A percentile compares a stretch with the other conserved stretches of the same genome.
These are phyloP conservation scores for Procambarus virginalis DNA, from an alignment of 1,140 invertebrate genomes.

Conservation along the genomic window DNA sequence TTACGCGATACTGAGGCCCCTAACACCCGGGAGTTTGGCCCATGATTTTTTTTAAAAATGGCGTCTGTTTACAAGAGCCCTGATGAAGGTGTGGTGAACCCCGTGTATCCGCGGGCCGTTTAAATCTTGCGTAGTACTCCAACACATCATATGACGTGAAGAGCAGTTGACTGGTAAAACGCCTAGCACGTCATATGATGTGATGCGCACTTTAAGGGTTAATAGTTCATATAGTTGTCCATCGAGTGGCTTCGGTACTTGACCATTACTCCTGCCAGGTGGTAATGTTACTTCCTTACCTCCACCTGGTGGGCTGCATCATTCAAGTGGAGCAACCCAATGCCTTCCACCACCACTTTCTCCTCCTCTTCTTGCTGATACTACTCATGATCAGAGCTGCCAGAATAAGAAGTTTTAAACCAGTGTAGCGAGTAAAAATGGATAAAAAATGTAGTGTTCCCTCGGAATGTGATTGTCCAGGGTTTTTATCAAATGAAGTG, in stretches of 20 bases:
- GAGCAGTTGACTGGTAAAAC: too few species aligned
- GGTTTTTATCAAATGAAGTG: constrained; percentile 52
- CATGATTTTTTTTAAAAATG: too few species aligned
- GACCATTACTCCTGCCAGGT: constrained; percentile 56
- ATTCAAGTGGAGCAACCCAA: constrained; percentile 44
- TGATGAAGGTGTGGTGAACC: too few species aligned
- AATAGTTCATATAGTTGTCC: constrained; percentile 63
- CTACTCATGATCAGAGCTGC: constrained; percentile 46
- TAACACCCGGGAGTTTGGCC: too few species aligned
- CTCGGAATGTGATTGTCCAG: constrained; percentile 67
- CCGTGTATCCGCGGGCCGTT: too few species aligned
- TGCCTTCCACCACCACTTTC: constrained; percentile 57
- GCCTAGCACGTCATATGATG: too few species aligned
- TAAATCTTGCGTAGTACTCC: too few species aligned
- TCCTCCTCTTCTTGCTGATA: constrained; percentile 37
- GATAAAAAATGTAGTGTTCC: constrained; percentile 69
- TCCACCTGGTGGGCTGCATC: constrained; percentile 56
- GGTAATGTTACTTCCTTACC: constrained; percentile 58
- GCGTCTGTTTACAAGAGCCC: too few species aligned
- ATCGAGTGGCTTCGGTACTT: constrained; percentile 42
- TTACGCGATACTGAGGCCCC: too few species aligned
- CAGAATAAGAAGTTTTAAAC: constrained; percentile 50
- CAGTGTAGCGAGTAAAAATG: constrained; percentile 48
- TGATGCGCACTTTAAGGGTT: too few species aligned
- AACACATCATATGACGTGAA: too few species aligned